Evolutionary conservation across 2,797 vertebrate genomes (phyloP).

Genomic region (Dipus sagitta): DNA sequence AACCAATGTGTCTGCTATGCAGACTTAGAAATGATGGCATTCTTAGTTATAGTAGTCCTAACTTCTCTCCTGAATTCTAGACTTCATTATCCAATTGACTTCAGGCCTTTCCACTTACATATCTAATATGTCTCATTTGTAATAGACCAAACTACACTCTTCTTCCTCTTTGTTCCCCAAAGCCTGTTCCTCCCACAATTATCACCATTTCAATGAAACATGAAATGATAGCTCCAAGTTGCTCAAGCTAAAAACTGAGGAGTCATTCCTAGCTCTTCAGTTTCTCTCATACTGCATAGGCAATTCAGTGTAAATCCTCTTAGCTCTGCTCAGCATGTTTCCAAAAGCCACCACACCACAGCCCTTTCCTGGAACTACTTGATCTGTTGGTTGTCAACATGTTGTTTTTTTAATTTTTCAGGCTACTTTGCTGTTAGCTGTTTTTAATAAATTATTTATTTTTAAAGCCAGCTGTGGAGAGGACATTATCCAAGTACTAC

Average conservation of each 20-base stretch:
- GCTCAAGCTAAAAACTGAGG: background rate
- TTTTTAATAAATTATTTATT: no score
- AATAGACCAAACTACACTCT: background rate
- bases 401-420: no score
- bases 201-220: background rate
- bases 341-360: background rate
- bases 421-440: no score
- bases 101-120: background rate
- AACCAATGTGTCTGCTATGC: background rate
- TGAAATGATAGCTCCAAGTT: background rate
- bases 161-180: background rate
- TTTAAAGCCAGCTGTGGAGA: no score
- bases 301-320: background rate
- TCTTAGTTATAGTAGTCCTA: background rate
- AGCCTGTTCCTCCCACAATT: background rate
- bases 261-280: background rate
- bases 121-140: background rate
- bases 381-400: background rate
- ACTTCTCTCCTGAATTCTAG: background rate
- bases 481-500: no score
- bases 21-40: constrained; percentile 22
- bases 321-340: background rate
- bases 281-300: background rate
- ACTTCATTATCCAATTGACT: background rate
- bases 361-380: background rate